Percentiles rank a stretch among this genome's conserved stretches.
Conservation (phyloP, 2,888 invertebrate genomes). For the Peribatodes rhomboidaria region DNA sequence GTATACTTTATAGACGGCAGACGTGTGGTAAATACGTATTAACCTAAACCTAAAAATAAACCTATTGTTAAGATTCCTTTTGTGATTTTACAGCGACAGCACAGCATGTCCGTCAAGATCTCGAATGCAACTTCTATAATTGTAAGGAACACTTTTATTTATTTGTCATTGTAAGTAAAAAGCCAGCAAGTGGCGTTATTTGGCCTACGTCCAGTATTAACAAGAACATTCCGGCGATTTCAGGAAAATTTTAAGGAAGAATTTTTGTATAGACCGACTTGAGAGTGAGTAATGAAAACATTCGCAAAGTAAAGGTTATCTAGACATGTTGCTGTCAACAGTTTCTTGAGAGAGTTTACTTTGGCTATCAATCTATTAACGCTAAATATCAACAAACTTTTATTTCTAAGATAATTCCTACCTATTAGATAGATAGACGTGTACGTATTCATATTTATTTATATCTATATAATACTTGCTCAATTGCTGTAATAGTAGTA, state of each 20-base stretch:
- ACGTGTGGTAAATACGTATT: neutral
- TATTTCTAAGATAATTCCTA: no score
- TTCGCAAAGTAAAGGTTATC: slow-evolving; percentile 19
- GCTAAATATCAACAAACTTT: slow-evolving; percentile 1
- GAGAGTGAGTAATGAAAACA: neutral
- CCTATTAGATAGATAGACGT: neutral
- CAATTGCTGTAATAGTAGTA: no score
- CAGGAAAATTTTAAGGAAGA: slow-evolving; percentile 8
- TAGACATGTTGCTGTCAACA: slow-evolving; percentile 13
- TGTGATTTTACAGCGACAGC: neutral
- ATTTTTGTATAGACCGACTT: slow-evolving; percentile 2
- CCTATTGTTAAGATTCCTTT: no score
- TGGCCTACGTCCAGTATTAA: slow-evolving; percentile 11
- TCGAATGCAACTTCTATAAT: neutral
- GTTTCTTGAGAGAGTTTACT: slow-evolving; percentile 14
- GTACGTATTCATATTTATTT: no score
- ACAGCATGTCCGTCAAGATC: neutral
- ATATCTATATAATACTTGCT: no score
- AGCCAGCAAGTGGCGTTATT: neutral
- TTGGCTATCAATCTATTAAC: slow-evolving; percentile 13
- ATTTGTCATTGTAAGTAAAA: slow-evolving; percentile 3
- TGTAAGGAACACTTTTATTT: slow-evolving; percentile 4
- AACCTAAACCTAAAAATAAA: neutral
- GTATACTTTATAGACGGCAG: neutral
- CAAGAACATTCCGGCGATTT: neutral